phyloP scores from a whole-genome alignment of 2,113 vertebrate species.

The Polyodon spathula region DNA sequence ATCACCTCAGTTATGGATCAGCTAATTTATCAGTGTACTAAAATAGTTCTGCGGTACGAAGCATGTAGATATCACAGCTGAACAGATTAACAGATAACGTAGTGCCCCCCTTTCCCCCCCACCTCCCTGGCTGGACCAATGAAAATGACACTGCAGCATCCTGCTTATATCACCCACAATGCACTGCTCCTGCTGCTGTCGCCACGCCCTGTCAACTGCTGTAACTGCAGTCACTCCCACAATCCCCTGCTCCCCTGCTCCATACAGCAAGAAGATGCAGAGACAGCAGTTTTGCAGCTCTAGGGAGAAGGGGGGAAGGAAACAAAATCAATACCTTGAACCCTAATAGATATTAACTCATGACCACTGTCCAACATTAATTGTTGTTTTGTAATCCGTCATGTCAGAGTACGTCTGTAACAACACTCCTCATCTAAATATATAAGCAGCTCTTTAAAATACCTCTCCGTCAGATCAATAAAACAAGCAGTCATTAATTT shows the following conservation, averaged over 20 bases:
- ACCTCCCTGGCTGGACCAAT: background rate
- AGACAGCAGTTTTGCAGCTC: constrained; percentile 2
- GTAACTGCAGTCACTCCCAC: constrained; percentile 11
- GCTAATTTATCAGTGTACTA: no score
- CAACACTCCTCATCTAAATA: background rate
- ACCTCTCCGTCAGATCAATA: background rate
- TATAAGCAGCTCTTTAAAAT: no score
- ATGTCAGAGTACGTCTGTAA: background rate
- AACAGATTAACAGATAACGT: no score
- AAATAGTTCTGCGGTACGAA: no score
- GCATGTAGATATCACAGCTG: no score
- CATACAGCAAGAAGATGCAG: background rate
- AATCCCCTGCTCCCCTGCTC: background rate
- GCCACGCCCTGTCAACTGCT: background rate
- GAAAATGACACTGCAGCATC: background rate
- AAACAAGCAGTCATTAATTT: background rate
- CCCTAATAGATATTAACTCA: background rate
- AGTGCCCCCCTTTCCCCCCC: no score
- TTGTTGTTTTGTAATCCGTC: background rate
- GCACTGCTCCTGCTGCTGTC: background rate
- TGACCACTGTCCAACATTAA: background rate
- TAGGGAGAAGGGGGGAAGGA: background rate
- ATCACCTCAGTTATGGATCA: no score
- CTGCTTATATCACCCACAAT: background rate
- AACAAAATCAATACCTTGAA: background rate